Conservation (phyloP, 1,140 invertebrate species). For the Trachymyrmex septentrionalis region DNA sequence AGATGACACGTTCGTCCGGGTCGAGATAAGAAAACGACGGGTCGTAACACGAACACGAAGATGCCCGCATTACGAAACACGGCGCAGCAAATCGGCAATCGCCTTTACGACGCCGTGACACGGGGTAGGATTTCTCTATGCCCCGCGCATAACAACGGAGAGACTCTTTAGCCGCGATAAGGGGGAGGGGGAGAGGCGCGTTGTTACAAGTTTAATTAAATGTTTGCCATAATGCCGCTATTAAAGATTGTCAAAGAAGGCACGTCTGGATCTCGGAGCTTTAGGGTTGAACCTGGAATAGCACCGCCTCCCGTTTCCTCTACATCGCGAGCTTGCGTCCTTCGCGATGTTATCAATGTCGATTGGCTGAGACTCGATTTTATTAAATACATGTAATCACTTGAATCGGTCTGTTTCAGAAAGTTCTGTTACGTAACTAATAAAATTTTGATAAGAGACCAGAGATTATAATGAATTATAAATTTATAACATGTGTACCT, state of each 20-base stretch:
- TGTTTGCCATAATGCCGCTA: conserved; percentile 77
- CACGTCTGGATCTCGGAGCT: conserved; percentile 55
- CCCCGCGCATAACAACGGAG: conserved; percentile 83
- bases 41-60: conserved; percentile 84
- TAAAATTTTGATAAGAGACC: not conserved
- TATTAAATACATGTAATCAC: not conserved
- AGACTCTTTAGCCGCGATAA: conserved; percentile 65
- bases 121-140: conserved; percentile 75
- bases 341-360: not conserved
- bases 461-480: not conserved
- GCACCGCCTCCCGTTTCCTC: not conserved
- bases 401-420: not conserved
- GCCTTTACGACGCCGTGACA: conserved; percentile 79
- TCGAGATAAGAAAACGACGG: conserved; percentile 82
- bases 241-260: conserved; percentile 66
- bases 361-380: not conserved
- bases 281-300: conserved; percentile 59
- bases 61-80: conserved; percentile 84
- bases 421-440: not conserved
- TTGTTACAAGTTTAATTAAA: conserved; percentile 84
- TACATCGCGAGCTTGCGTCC: not conserved
- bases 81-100: conserved; percentile 79
- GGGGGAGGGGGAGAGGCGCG: no score
- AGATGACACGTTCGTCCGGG: conserved; percentile 84
- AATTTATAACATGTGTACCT: not conserved